A percentile compares a stretch with the other conserved stretches of the same genome.
These are phyloP conservation scores for Thereuonema tuberculata DNA, from an alignment of 1,140 invertebrate species.

Conservation along the genomic window DNA sequence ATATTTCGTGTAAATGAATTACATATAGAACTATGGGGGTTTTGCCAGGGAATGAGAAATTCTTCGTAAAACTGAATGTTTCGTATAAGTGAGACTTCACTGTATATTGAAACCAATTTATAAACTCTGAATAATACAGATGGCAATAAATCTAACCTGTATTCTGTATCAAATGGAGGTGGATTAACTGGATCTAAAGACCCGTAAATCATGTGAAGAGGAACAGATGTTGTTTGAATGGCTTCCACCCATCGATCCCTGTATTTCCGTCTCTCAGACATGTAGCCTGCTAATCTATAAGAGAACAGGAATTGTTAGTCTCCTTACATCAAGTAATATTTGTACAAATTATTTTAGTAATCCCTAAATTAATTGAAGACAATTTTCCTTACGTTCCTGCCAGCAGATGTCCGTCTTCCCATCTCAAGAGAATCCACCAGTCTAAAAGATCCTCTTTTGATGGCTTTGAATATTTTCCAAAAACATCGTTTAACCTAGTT, in stretches of 20 bases:
- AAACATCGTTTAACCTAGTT: too few species aligned
- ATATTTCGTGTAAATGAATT: too few species aligned
- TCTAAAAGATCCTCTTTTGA: slow-evolving; percentile 23
- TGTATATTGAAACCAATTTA: too few species aligned
- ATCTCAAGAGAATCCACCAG: slow-evolving; percentile 19
- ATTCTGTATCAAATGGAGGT: slow-evolving; percentile 19
- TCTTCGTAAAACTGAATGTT: too few species aligned
- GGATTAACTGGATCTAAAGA: slow-evolving; percentile 25
- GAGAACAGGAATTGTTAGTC: too few species aligned
- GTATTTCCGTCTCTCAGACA: slow-evolving; percentile 7
- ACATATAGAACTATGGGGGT: too few species aligned
- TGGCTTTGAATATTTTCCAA: slow-evolving; percentile 21
- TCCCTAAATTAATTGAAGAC: too few species aligned
- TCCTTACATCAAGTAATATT: too few species aligned
- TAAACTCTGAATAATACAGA: too few species aligned
- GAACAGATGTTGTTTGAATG: slow-evolving; percentile 20
- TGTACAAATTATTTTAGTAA: too few species aligned
- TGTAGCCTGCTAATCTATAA: not conserved
- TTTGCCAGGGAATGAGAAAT: too few species aligned
- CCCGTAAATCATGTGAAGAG: slow-evolving; percentile 22
- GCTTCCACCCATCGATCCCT: slow-evolving; percentile 26
- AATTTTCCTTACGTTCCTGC: slow-evolving; percentile 4
- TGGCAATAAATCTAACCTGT: slow-evolving; percentile 21
- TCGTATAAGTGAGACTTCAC: too few species aligned
- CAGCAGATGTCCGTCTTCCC: slow-evolving; percentile 21